Evolutionary conservation across 1,140 invertebrate species (phyloP).

Genomic region (Telenomus remus): DNA sequence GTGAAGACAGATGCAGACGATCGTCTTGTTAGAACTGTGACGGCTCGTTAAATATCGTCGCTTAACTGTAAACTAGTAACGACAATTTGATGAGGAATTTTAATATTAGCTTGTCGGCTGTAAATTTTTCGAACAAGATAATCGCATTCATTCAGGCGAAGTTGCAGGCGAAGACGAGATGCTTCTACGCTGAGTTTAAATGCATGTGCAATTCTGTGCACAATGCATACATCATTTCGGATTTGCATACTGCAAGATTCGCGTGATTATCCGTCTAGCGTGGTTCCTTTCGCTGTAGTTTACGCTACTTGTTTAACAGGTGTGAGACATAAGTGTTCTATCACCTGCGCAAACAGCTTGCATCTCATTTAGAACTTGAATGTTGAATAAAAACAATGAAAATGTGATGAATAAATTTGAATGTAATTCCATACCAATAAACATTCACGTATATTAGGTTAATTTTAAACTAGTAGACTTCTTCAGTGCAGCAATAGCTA

Average conservation of each 20-base stretch:
- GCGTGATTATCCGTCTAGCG: constrained; percentile 27
- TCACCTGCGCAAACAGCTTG: constrained; percentile 36
- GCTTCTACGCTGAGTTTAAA: constrained; percentile 17
- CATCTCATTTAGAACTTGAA: constrained; percentile 6
- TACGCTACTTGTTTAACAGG: constrained; percentile 11
- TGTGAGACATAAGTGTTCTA: constrained; percentile 32
- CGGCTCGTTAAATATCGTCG: no score
- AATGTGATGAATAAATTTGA: no score
- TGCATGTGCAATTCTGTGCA: constrained; percentile 29
- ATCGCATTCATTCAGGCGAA: not conserved
- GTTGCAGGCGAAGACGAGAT: constrained; percentile 16
- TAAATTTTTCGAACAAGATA: no score
- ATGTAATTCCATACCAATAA: no score
- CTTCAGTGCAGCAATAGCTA: no score
- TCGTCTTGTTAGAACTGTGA: no score
- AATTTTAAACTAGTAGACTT: no score
- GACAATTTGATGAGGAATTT: no score
- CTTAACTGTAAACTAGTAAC: no score
- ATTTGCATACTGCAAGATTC: constrained; percentile 30
- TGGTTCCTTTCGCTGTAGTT: constrained; percentile 10
- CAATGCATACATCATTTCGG: constrained; percentile 42
- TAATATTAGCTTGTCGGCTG: no score
- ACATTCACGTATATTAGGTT: no score
- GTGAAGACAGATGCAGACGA: no score
- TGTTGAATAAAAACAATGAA: constrained; percentile 1